phyloP scores from a whole-genome alignment of 2,888 invertebrate genomes.

The Zootermopsis nevadensis region DNA sequence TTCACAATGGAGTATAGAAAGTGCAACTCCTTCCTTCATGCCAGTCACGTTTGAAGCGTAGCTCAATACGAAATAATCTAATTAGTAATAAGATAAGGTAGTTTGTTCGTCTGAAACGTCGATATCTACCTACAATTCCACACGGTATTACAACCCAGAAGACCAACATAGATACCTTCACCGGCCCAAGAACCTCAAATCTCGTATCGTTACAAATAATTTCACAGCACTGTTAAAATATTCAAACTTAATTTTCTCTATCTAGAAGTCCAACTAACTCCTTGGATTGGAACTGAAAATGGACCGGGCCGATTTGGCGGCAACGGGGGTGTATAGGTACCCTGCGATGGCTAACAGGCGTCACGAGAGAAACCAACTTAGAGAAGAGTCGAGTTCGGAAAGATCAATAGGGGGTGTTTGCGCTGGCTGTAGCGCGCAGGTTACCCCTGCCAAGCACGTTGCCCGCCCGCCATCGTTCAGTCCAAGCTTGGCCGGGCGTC shows the following conservation, averaged over 20 bases:
- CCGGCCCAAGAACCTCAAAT: too few species aligned
- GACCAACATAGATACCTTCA: too few species aligned
- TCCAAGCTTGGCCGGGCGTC: conserved; percentile 42
- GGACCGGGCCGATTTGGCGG: conserved; percentile 24
- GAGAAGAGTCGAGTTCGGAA: conserved; percentile 28
- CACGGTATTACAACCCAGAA: too few species aligned
- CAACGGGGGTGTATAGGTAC: neutral
- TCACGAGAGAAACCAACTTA: conserved; percentile 30
- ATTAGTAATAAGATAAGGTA: too few species aligned
- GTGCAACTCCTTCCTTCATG: too few species aligned
- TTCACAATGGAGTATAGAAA: too few species aligned
- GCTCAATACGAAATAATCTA: too few species aligned
- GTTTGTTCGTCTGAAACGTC: too few species aligned
- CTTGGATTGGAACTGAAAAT: conserved; percentile 26
- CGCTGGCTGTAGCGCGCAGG: conserved; percentile 43
- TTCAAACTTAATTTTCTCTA: conserved; percentile 20
- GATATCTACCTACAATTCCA: too few species aligned
- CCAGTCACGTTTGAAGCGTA: too few species aligned
- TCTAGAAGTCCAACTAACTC: conserved; percentile 24
- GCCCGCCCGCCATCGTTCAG: conserved; percentile 43
- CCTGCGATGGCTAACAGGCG: neutral
- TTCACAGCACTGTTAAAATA: neutral
- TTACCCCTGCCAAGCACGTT: conserved; percentile 47
- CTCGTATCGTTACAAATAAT: neutral
- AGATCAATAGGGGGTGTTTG: conserved; percentile 48